Conservation (phyloP, 2,113 vertebrate species). For the Macrotis lagotis region DNA sequence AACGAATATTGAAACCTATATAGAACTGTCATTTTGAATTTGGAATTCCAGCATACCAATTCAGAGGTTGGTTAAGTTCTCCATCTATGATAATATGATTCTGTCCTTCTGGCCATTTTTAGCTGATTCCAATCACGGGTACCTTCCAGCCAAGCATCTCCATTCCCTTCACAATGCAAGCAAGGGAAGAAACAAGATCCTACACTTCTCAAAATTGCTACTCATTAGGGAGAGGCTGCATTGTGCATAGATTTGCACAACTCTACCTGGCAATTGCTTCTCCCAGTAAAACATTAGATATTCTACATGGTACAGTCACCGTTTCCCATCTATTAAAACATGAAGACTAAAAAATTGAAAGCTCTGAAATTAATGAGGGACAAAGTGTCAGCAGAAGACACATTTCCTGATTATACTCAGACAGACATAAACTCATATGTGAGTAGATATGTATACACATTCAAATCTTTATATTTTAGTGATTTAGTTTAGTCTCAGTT, state of each 20-base stretch:
- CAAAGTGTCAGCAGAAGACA: neutral
- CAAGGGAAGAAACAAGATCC: neutral
- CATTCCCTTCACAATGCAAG: neutral
- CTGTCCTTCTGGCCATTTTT: slow-evolving; percentile 14
- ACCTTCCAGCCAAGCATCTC: neutral
- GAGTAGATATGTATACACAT: neutral
- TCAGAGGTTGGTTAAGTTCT: neutral
- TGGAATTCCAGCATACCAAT: neutral
- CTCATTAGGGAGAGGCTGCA: slow-evolving; percentile 43
- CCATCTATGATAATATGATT: neutral
- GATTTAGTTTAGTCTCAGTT: slow-evolving; percentile 49
- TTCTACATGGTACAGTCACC: neutral
- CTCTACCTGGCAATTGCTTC: slow-evolving; percentile 7
- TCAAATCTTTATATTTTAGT: slow-evolving; percentile 14
- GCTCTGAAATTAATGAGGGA: slow-evolving; percentile 24
- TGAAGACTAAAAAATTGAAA: slow-evolving; percentile 29
- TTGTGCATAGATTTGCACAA: slow-evolving; percentile 51
- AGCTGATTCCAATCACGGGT: neutral
- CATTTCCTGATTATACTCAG: neutral
- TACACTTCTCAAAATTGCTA: slow-evolving; percentile 33
- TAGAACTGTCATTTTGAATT: neutral
- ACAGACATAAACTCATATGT: neutral
- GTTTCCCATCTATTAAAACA: slow-evolving; percentile 23
- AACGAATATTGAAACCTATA: neutral
- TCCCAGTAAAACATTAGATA: neutral